These are phyloP conservation scores for Nineta flava DNA, from an alignment of 2,888 invertebrate species.

Conservation along the genomic window DNA sequence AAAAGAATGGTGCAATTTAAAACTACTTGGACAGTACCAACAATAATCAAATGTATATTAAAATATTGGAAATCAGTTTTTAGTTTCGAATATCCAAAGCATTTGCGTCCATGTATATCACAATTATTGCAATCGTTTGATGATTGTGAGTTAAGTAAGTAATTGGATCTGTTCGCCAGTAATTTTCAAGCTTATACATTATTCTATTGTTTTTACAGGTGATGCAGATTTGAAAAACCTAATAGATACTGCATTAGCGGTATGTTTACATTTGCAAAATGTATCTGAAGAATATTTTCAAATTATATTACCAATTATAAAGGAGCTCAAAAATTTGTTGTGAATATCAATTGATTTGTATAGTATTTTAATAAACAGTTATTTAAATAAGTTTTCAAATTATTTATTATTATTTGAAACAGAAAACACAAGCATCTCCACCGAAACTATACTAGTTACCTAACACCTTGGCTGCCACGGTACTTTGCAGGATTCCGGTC, in stretches of 20 bases:
- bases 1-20: constrained; percentile 33
- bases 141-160: constrained; percentile 15
- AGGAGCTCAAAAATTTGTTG: not conserved
- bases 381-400: no score
- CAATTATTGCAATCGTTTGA: constrained; percentile 16
- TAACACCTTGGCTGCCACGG: no score
- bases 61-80: constrained; percentile 46
- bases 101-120: constrained; percentile 19
- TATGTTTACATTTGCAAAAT: constrained; percentile 2
- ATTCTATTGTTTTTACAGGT: not conserved
- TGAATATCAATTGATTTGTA: no score
- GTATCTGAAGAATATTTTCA: not conserved
- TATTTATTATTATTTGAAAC: no score
- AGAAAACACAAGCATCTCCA: no score
- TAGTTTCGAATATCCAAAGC: constrained; percentile 25
- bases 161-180: not conserved
- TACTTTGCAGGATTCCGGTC: no score
- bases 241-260: not conserved
- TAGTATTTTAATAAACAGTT: no score
- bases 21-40: constrained; percentile 38
- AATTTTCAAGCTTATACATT: not conserved
- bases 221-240: not conserved
- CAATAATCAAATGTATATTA: constrained; percentile 35
- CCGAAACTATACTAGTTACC: no score
- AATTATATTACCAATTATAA: not conserved